phyloP scores from a whole-genome alignment of 2,888 invertebrate genomes.

The Tanytarsus gracilentus region DNA sequence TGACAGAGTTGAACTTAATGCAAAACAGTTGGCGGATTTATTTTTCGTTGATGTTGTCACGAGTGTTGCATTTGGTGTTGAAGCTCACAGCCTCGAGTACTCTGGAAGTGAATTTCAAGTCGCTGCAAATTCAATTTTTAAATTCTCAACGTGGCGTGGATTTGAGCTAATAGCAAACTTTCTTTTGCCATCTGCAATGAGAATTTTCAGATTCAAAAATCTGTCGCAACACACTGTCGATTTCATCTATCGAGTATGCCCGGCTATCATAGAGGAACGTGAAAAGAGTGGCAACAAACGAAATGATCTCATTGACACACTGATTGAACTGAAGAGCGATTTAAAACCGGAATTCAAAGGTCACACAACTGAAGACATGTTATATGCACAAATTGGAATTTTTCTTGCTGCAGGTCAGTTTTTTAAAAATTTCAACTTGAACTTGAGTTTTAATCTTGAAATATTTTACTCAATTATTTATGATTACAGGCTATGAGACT shows the following conservation, averaged over 20 bases:
- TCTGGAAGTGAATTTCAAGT: slow-evolving; percentile 37
- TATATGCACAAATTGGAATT: slow-evolving; percentile 39
- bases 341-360: not conserved
- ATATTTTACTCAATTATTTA: too few species aligned
- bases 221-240: not conserved
- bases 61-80: slow-evolving; percentile 38
- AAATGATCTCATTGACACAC: slow-evolving; percentile 44
- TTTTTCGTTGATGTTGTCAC: slow-evolving; percentile 39
- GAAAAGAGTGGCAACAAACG: slow-evolving; percentile 39
- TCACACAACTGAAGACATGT: slow-evolving; percentile 33
- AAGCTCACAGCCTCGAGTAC: slow-evolving; percentile 37
- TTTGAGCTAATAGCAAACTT: not conserved
- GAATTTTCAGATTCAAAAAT: not conserved
- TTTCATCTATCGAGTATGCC: slow-evolving; percentile 34
- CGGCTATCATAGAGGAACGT: slow-evolving; percentile 42
- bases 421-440: too few species aligned
- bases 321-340: slow-evolving; percentile 41
- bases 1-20: not conserved
- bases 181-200: not conserved
- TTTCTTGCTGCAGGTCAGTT: slow-evolving; percentile 42
- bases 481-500: slow-evolving; percentile 13
- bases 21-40: not conserved
- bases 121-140: not conserved
- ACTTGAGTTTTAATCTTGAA: too few species aligned
- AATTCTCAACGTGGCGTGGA: not conserved